Percentiles rank a stretch among this genome's conserved stretches.
Conservation (phyloP, 2,797 vertebrate species). For the Galagoides demidoff region DNA sequence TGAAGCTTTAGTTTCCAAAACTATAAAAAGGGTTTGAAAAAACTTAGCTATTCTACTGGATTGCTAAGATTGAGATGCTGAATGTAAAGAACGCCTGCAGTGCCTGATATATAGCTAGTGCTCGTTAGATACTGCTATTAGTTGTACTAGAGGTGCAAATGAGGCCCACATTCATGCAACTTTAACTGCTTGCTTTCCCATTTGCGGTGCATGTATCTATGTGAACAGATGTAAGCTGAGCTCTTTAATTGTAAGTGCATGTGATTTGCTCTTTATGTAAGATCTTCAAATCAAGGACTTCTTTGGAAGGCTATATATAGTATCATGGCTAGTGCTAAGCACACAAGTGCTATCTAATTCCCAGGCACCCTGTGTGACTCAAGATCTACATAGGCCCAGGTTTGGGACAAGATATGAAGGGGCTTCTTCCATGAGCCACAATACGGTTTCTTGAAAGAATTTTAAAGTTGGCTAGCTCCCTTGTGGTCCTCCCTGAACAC, state of each 20-base stretch:
- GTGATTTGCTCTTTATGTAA: background rate
- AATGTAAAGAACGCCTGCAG: background rate
- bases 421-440: background rate
- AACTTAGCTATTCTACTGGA: background rate
- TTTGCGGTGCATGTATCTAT: background rate
- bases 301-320: background rate
- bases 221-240: background rate
- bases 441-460: background rate
- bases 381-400: background rate
- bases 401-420: background rate
- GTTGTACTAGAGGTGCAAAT: background rate
- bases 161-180: background rate
- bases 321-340: background rate
- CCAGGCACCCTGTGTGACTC: background rate
- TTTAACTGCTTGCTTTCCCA: background rate
- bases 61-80: background rate
- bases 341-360: background rate
- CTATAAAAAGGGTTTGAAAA: background rate
- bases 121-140: background rate
- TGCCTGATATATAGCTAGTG: background rate
- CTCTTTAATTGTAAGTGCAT: background rate
- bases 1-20: conserved; percentile 37
- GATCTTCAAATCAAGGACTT: conserved; percentile 21
- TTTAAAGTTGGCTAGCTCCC: background rate
- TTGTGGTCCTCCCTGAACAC: background rate